Conservation (phyloP, 2,113 vertebrate genomes). For the Rhinoptilus africanus region DNA sequence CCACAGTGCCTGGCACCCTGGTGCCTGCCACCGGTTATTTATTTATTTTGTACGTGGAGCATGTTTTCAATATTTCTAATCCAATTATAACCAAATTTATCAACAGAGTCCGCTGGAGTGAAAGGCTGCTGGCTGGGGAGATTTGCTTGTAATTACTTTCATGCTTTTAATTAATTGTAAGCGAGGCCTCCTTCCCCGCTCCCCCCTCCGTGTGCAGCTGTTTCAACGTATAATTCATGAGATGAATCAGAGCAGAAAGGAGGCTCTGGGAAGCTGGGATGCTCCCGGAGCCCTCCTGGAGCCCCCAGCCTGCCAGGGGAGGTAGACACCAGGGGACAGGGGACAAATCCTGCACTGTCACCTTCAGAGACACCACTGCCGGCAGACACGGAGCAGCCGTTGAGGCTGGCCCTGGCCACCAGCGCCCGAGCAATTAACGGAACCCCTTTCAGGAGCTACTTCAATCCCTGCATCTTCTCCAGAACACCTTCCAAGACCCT, state of each 20-base stretch:
- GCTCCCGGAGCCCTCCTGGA: not conserved
- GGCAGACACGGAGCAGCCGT: rapidly evolving
- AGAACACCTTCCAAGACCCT: not conserved
- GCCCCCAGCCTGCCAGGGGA: not conserved
- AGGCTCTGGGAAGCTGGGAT: not conserved
- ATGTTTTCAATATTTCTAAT: slow-evolving; percentile 64
- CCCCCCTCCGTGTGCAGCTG: slow-evolving; percentile 35
- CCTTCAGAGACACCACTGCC: rapidly evolving
- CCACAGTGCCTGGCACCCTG: not conserved
- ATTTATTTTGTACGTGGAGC: slow-evolving; percentile 38
- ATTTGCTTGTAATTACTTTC: slow-evolving; percentile 70
- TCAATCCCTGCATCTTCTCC: not conserved
- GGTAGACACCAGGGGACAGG: too few relatives aligned
- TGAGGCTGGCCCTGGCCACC: not conserved
- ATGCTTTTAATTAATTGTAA: slow-evolving; percentile 73
- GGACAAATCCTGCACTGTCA: rapidly evolving
- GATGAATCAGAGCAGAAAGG: slow-evolving; percentile 61
- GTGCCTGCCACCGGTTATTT: not conserved
- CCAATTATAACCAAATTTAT: slow-evolving; percentile 71
- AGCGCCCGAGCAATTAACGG: not conserved
- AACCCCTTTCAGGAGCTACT: not conserved
- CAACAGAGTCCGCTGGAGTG: slow-evolving; percentile 67
- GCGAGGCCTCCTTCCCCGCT: slow-evolving; percentile 29
- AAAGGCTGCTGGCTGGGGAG: slow-evolving; percentile 68
- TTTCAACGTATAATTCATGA: slow-evolving; percentile 37